A percentile compares a stretch with the other conserved stretches of the same genome.
Conservation (phyloP, 2,113 vertebrate genomes). For the Eulacestoma nigropectus region DNA sequence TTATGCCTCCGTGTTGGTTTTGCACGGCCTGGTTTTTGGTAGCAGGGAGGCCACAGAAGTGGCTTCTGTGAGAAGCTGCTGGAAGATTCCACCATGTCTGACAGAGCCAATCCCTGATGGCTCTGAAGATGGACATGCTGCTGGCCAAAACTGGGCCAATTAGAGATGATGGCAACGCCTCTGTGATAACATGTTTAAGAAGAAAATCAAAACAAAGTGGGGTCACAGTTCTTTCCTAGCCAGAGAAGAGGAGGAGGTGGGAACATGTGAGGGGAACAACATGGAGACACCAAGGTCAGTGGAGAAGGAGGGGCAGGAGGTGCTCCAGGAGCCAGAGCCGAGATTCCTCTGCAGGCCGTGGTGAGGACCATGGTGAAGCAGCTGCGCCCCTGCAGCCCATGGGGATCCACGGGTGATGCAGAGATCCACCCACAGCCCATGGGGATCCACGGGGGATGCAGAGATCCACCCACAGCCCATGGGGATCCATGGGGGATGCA, state of each 20-base stretch:
- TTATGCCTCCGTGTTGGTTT: neutral
- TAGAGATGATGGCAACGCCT: neutral
- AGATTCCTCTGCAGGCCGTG: neutral
- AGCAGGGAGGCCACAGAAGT: neutral
- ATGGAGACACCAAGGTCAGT: neutral
- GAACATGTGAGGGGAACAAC: neutral
- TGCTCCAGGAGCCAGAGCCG: fast-evolving
- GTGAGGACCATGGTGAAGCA: neutral
- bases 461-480: too few relatives aligned
- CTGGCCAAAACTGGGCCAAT: neutral
- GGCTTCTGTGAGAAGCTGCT: neutral
- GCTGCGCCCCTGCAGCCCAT: too few relatives aligned
- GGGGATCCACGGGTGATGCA: too few relatives aligned
- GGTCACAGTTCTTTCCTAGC: neutral
- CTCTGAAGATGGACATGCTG: neutral
- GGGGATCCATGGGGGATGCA: too few relatives aligned
- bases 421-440: too few relatives aligned
- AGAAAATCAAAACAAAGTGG: neutral
- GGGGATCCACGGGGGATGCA: too few relatives aligned
- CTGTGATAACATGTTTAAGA: neutral
- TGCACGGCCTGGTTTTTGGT: neutral
- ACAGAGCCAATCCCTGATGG: neutral
- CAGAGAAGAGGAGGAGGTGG: neutral
- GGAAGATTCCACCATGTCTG: neutral
- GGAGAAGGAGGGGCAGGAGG: neutral